phyloP scores from a whole-genome alignment of 2,113 vertebrate species.

The Sinocyclocheilus anshuiensis region DNA sequence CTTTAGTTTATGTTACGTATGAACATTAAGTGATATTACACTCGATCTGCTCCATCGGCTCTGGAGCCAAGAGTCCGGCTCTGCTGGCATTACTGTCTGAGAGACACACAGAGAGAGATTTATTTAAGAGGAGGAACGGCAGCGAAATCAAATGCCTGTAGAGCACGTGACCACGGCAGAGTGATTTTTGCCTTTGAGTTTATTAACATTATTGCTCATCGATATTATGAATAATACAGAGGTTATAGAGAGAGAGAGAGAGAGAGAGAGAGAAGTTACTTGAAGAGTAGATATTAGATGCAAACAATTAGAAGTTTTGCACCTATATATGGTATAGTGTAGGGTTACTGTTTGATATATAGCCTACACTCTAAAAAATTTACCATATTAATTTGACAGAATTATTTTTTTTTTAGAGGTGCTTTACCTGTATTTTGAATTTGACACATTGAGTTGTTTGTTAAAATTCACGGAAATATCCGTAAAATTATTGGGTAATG shows the following conservation, averaged over 20 bases:
- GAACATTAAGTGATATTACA: conserved; percentile 16
- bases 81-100: conserved; percentile 20
- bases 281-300: no score
- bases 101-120: conserved; percentile 1
- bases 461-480: no score
- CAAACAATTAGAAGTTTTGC: no score
- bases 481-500: no score
- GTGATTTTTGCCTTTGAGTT: background rate
- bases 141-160: background rate
- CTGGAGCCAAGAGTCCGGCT: conserved; percentile 3
- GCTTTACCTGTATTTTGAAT: no score
- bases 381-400: no score
- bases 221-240: background rate
- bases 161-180: background rate
- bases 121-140: background rate
- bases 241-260: background rate
- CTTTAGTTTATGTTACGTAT: background rate
- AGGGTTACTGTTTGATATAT: no score
- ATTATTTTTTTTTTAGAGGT: no score
- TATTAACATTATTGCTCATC: background rate
- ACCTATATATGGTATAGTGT: no score
- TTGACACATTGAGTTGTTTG: no score
- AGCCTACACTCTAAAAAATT: no score
- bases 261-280: background rate
- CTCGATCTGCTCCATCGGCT: background rate